Evolutionary conservation across 2,113 vertebrate species (phyloP).

Genomic region (Neotoma lepida): DNA sequence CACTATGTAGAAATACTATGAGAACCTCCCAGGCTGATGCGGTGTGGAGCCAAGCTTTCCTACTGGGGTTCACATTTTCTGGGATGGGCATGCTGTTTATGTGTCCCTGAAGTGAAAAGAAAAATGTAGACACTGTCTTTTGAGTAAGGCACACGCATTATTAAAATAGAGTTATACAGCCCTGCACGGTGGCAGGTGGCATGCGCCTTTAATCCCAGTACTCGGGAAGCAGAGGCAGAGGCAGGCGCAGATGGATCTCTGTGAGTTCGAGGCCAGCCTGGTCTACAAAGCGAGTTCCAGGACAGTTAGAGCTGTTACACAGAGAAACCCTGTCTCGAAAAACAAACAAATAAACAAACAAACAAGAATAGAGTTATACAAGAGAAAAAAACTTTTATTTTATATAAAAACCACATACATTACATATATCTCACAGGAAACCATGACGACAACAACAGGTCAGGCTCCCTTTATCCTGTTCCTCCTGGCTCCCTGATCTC

Average conservation of each 20-base stretch:
- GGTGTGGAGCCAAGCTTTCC: background rate
- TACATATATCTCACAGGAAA: background rate
- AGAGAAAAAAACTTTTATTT: background rate
- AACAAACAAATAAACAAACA: background rate
- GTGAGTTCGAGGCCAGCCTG: background rate
- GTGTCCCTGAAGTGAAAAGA: background rate
- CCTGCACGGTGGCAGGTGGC: background rate
- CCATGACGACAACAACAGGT: background rate
- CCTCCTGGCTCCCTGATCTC: background rate
- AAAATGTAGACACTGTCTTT: background rate
- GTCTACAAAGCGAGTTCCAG: background rate
- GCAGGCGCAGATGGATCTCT: background rate
- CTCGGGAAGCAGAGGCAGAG: background rate
- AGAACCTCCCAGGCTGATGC: background rate
- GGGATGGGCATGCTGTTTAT: background rate
- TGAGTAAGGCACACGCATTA: background rate
- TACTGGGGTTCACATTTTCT: background rate
- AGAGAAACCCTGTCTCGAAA: background rate
- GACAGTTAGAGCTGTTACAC: background rate
- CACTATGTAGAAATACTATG: background rate
- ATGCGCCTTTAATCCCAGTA: background rate
- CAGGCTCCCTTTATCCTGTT: background rate
- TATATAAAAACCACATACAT: background rate
- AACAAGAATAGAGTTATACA: background rate
- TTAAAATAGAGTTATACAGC: background rate